These are phyloP conservation scores for Nycteola revayana DNA, from an alignment of 2,888 invertebrate genomes.

Conservation along the genomic window DNA sequence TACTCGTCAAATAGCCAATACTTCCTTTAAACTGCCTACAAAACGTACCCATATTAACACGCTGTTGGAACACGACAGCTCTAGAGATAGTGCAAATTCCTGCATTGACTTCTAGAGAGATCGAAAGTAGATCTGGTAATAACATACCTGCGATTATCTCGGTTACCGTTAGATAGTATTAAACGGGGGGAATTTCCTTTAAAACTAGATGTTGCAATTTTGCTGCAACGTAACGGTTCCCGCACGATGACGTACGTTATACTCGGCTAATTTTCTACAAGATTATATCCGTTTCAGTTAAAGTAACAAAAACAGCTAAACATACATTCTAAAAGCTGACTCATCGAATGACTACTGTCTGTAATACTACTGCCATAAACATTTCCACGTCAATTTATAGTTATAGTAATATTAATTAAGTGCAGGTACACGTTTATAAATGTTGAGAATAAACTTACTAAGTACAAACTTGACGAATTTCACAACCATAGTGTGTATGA, in stretches of 20 bases:
- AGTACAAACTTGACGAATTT: conserved; percentile 21
- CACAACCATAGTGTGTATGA: conserved; percentile 20
- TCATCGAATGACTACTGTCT: no score
- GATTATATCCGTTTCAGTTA: conserved; percentile 11
- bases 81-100: conserved; percentile 23
- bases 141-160: conserved; percentile 43
- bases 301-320: no score
- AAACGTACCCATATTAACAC: conserved; percentile 11
- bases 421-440: no score
- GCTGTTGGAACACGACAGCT: conserved; percentile 13
- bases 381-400: no score
- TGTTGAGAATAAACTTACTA: conserved; percentile 16
- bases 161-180: conserved; percentile 45
- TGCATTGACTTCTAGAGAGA: conserved; percentile 28
- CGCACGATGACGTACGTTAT: conserved; percentile 33
- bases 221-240: conserved; percentile 40
- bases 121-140: conserved; percentile 51
- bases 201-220: conserved; percentile 55
- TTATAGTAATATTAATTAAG: no score
- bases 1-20: conserved; percentile 52
- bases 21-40: conserved; percentile 23
- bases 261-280: conserved; percentile 27
- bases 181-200: conserved; percentile 53
- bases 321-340: no score
- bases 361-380: conserved; percentile 1